These are phyloP conservation scores for Liodrosophila aerea DNA, from an alignment of 2,888 invertebrate genomes.

Conservation along the genomic window DNA sequence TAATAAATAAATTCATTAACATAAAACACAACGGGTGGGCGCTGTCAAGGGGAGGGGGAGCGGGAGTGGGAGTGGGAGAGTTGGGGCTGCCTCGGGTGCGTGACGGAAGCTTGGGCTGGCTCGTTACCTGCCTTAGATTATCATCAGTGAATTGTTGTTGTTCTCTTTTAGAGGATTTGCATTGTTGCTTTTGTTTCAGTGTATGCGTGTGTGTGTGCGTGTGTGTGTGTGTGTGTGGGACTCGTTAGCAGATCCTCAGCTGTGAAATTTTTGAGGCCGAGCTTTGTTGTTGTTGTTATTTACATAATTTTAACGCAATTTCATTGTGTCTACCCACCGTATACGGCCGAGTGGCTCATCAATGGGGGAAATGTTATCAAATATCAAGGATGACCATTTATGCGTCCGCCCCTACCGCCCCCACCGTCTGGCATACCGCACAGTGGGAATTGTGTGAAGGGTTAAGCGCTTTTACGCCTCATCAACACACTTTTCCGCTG, in stretches of 20 bases:
- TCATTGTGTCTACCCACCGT: constrained; percentile 4
- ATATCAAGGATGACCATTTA: constrained; percentile 45
- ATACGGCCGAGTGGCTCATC: constrained; percentile 35
- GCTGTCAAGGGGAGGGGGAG: not conserved
- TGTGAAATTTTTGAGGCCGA: constrained; percentile 21
- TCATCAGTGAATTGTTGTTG: constrained; percentile 70
- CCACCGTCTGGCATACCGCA: no score
- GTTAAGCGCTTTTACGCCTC: constrained; percentile 65
- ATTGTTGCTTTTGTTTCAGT: constrained; percentile 46
- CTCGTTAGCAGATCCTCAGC: constrained; percentile 54
- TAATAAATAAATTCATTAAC: constrained; percentile 77
- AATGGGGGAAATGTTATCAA: constrained; percentile 43
- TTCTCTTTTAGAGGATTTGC: constrained; percentile 41
- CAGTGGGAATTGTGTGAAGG: no score
- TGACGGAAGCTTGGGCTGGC: constrained; percentile 57
- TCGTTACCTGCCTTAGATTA: constrained; percentile 71
- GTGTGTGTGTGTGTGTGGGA: constrained; percentile 7
- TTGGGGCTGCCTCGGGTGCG: constrained; percentile 41
- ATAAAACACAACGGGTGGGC: constrained; percentile 62
- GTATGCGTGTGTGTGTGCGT: constrained; percentile 18
- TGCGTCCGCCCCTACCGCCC: not conserved
- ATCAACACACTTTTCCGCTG: constrained; percentile 66
- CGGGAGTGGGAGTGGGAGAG: not conserved
- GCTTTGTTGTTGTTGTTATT: constrained; percentile 48
- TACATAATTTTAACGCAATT: constrained; percentile 52